Conservation (phyloP, 2,888 invertebrate genomes). For the Drosophila picticornis region DNA sequence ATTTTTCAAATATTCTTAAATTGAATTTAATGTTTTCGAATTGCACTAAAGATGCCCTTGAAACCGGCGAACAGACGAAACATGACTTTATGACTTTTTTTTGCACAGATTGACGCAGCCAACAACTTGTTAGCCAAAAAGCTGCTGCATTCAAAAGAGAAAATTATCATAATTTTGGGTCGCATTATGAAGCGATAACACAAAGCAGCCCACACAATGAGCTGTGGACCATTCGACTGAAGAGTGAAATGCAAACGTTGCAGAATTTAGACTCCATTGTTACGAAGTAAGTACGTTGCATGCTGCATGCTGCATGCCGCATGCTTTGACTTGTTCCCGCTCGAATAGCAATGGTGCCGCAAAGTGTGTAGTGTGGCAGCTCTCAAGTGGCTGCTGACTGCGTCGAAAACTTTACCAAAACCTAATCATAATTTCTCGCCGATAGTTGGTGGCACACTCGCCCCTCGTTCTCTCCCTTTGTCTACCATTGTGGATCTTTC, state of each 20-base stretch:
- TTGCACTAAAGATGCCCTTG: neutral
- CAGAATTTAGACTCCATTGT: constrained; percentile 61
- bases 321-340: constrained; percentile 33
- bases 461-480: neutral
- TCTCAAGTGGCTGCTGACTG: constrained; percentile 60
- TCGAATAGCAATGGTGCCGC: constrained; percentile 38
- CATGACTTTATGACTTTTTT: neutral
- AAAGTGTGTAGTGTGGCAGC: constrained; percentile 61
- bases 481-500: neutral
- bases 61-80: neutral
- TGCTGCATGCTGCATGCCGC: constrained; percentile 20
- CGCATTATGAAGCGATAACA: constrained; percentile 68
- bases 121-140: constrained; percentile 8
- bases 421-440: constrained; percentile 75
- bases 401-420: constrained; percentile 68
- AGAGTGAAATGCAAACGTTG: constrained; percentile 66
- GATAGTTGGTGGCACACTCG: constrained; percentile 32
- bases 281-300: constrained; percentile 20
- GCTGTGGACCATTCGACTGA: constrained; percentile 37
- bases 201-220: constrained; percentile 40
- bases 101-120: neutral
- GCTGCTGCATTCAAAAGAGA: constrained; percentile 23
- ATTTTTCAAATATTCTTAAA: neutral
- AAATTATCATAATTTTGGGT: constrained; percentile 62
- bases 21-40: neutral